These are phyloP conservation scores for Hemithea aestivaria DNA, from an alignment of 2,888 invertebrate species.

Conservation along the genomic window DNA sequence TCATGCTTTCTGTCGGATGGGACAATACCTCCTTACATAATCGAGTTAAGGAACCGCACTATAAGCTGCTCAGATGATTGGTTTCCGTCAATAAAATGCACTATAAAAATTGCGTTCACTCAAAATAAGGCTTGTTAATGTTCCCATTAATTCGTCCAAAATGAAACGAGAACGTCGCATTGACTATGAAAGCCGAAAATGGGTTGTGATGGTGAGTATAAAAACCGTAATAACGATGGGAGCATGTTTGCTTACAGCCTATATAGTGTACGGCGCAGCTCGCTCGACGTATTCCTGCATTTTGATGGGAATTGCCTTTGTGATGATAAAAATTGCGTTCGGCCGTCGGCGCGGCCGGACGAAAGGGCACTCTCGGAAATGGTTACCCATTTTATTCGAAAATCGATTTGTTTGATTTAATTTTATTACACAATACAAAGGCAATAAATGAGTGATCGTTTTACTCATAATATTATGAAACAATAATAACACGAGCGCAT, in stretches of 20 bases:
- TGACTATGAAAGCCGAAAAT: slow-evolving; percentile 3
- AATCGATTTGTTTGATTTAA: slow-evolving; percentile 63
- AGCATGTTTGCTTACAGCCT: slow-evolving; percentile 9
- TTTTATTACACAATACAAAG: slow-evolving; percentile 50
- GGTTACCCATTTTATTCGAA: slow-evolving; percentile 60
- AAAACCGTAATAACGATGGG: slow-evolving; percentile 3
- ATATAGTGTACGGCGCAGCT: slow-evolving; percentile 39
- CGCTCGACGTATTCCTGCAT: slow-evolving; percentile 56
- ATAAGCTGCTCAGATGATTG: too few species aligned
- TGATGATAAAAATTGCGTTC: slow-evolving; percentile 60
- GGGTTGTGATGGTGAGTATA: slow-evolving; percentile 6
- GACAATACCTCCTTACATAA: too few species aligned
- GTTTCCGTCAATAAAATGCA: too few species aligned
- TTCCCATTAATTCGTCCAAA: too few species aligned
- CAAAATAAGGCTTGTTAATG: too few species aligned
- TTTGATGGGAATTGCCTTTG: slow-evolving; percentile 66
- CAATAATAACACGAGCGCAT: slow-evolving; percentile 8
- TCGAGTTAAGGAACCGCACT: too few species aligned
- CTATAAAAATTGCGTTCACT: too few species aligned
- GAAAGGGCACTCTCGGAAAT: slow-evolving; percentile 57
- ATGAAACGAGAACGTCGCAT: too few species aligned
- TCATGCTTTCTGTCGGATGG: too few species aligned
- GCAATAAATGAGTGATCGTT: slow-evolving; percentile 32
- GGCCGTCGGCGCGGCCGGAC: slow-evolving; percentile 31
- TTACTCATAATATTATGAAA: slow-evolving; percentile 13